Evolutionary conservation across 2,888 invertebrate genomes (phyloP), one percentile per base, ranked within the genome.

Genomic region (Melinaea marsaeus): DNA sequence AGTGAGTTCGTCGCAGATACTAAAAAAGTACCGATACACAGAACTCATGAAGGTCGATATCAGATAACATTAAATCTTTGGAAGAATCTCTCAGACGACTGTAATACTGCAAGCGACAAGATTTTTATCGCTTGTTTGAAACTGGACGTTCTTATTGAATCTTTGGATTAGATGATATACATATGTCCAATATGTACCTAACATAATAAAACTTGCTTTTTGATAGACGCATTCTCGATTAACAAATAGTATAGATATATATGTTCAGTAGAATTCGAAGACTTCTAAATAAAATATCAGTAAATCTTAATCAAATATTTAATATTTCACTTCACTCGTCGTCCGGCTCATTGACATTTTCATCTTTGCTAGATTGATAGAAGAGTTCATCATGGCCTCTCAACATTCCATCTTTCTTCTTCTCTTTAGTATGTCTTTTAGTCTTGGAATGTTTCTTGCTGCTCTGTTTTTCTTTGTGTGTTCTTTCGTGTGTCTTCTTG

Each of bases 341-440:
- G 1, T 78, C 81, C 2, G 88, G 88, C 60, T 88, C 87, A 67
- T 88, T 89, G 2, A 89, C 86, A 67, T 84, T 83, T 1, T 87
- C 87, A 32, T 89, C 88, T 37, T 76, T 74, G 70, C 86, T 89
- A n/a, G 89, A 89, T 65, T 86, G 85, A 46, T 88, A 88, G 55
- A 83, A 79, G 0, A 77, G 75, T 3, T 79, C 80, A 0, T 74
- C 75, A 57, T 56, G 48, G 9, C 56, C 64, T 58, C 62, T 60
- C 0, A 51, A n/a, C 2, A 2, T 13, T n/a, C 47, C 61, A 13
- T 57, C 60, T 32, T 37, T 45, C 22, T 42, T 55, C 3, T 60
- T 47, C 11, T 47, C 54, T 57, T 56, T 67, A 11, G 37, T 58
- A 33, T 64, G 64, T 35, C 57, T 62, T 60, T 69, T 70, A 11